phyloP scores from a whole-genome alignment of 2,113 vertebrate species.

The Cnemophilus loriae region DNA sequence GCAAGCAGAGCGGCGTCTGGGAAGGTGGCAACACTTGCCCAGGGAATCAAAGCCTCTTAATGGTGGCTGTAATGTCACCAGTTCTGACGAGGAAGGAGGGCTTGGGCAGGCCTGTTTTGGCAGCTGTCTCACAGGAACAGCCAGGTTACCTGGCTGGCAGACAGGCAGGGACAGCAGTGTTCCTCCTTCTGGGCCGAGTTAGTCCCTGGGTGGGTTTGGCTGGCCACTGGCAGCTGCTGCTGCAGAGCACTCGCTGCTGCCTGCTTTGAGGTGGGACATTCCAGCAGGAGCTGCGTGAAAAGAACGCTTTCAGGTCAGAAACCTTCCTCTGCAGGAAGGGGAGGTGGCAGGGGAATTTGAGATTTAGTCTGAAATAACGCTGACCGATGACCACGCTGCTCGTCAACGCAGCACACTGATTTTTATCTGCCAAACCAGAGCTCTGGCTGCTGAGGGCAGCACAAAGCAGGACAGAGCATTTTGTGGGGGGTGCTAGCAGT shows the following conservation, averaged over 20 bases:
- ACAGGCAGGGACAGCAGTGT: background rate
- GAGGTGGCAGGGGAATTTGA: rapidly evolving
- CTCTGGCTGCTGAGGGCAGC: slow-evolving; percentile 31
- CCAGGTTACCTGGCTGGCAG: background rate
- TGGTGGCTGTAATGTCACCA: background rate
- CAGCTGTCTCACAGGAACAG: background rate
- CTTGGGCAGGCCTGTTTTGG: background rate
- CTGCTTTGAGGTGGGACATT: background rate
- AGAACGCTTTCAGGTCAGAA: background rate
- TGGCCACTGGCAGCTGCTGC: background rate
- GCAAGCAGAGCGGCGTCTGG: background rate
- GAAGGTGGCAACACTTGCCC: background rate
- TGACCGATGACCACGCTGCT: background rate
- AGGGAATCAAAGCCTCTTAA: background rate
- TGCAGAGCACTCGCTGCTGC: background rate
- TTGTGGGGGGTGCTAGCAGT: background rate
- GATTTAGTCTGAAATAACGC: background rate
- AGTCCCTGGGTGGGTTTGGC: background rate
- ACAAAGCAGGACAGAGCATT: background rate
- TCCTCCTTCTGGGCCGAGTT: background rate
- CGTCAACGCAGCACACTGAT: rapidly evolving
- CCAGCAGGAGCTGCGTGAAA: background rate
- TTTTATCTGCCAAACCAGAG: background rate
- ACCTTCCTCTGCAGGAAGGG: background rate
- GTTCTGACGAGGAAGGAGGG: background rate